Evolutionary conservation across 2,888 invertebrate species (phyloP).

Genomic region (Epirrita christyi): DNA sequence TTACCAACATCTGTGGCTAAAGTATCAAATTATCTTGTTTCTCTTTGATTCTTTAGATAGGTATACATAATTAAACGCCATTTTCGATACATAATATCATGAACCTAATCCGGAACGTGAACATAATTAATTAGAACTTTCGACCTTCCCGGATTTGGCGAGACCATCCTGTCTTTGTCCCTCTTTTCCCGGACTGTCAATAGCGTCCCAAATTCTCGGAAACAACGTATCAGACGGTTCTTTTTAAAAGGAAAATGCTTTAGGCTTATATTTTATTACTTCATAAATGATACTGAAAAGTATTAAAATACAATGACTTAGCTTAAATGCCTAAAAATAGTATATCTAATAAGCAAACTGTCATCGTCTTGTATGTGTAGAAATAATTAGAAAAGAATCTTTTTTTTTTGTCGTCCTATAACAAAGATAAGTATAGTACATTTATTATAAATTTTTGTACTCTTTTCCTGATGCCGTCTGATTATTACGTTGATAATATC

Average conservation of each 20-base stretch:
- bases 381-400: too few relatives aligned
- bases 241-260: background rate
- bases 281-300: background rate
- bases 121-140: background rate
- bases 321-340: background rate
- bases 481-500: background rate
- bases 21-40: too few relatives aligned
- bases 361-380: too few relatives aligned
- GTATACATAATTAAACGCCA: too few relatives aligned
- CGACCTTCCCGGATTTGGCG: background rate
- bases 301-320: background rate
- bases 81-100: too few relatives aligned
- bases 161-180: background rate
- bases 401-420: too few relatives aligned
- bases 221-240: background rate
- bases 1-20: too few relatives aligned
- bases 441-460: background rate
- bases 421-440: too few relatives aligned
- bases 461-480: background rate
- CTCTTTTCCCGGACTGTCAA: background rate
- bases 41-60: too few relatives aligned
- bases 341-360: too few relatives aligned
- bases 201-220: background rate
- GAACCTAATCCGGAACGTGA: too few relatives aligned
- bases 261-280: background rate